A percentile compares a stretch with the other conserved stretches of the same genome.
Conservation (phyloP, 2,113 vertebrate genomes). For the Chionodraco myersi region DNA sequence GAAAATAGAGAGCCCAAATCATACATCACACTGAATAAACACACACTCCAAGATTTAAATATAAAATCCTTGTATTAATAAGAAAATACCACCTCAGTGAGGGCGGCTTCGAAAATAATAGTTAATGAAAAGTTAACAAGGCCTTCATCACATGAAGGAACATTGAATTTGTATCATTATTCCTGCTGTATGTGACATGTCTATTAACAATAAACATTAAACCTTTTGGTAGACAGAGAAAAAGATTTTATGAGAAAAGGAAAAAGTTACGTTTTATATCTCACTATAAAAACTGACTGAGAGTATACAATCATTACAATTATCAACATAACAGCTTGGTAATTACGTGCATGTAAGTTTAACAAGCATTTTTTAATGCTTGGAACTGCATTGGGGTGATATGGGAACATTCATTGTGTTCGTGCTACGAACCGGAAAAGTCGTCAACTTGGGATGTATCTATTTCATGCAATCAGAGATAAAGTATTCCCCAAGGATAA, state of each 20-base stretch:
- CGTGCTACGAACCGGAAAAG: neutral
- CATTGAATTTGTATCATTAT: conserved; percentile 6
- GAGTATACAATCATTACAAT: conserved; percentile 31
- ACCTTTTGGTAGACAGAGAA: conserved; percentile 29
- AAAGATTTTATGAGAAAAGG: conserved; percentile 44
- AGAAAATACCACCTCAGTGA: conserved; percentile 12
- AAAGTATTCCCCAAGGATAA: conserved; percentile 7
- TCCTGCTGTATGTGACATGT: neutral
- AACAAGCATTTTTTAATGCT: conserved; percentile 36
- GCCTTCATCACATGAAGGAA: conserved; percentile 25
- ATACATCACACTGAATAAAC: conserved; percentile 51
- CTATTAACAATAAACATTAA: conserved; percentile 38
- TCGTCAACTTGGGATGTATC: neutral
- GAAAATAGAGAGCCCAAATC: conserved; percentile 47
- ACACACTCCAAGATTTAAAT: conserved; percentile 23
- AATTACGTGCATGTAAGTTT: conserved; percentile 31
- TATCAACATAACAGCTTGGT: conserved; percentile 49
- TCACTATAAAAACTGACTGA: conserved; percentile 39
- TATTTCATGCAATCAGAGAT: conserved; percentile 7
- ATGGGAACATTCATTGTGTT: conserved; percentile 31
- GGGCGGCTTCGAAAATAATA: conserved; percentile 16
- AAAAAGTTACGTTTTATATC: conserved; percentile 43
- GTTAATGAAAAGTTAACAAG: conserved; percentile 26
- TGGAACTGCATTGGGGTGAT: conserved; percentile 28
- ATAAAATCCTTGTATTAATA: conserved; percentile 31